phyloP scores from a whole-genome alignment of 1,140 invertebrate genomes.

The Danaus plexippus region DNA sequence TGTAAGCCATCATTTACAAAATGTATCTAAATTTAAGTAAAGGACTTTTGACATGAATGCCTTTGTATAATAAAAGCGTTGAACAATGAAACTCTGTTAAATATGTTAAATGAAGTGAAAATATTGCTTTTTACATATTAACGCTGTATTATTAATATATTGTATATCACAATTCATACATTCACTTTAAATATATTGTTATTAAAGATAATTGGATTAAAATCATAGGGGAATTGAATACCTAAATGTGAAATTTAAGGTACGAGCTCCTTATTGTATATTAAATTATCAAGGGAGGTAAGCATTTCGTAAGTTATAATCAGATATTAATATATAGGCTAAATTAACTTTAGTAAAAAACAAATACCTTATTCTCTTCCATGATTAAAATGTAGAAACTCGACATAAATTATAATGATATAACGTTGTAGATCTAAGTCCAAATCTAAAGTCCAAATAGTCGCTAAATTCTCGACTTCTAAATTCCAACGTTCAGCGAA shows the following conservation, averaged over 20 bases:
- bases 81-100: neutral
- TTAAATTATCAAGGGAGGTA: too few species aligned
- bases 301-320: too few species aligned
- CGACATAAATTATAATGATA: neutral
- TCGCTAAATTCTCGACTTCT: conserved; percentile 28
- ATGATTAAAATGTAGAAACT: conserved; percentile 3
- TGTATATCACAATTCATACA: too few species aligned
- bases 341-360: conserved; percentile 4
- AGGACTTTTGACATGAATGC: conserved; percentile 1
- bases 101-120: too few species aligned
- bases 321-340: too few species aligned
- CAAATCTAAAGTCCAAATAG: conserved; percentile 5
- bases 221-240: too few species aligned
- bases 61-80: neutral
- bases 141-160: too few species aligned
- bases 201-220: too few species aligned
- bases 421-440: neutral
- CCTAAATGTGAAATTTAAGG: too few species aligned
- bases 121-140: too few species aligned
- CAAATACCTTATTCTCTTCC: conserved; percentile 10
- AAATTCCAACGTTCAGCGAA: conserved; percentile 31
- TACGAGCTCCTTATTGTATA: too few species aligned
- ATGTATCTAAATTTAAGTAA: neutral
- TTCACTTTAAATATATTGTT: too few species aligned
- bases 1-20: neutral